Evolutionary conservation across 2,888 invertebrate species (phyloP), one percentile per base, ranked within the genome.

Genomic region (Schrankia costaestrigalis): DNA sequence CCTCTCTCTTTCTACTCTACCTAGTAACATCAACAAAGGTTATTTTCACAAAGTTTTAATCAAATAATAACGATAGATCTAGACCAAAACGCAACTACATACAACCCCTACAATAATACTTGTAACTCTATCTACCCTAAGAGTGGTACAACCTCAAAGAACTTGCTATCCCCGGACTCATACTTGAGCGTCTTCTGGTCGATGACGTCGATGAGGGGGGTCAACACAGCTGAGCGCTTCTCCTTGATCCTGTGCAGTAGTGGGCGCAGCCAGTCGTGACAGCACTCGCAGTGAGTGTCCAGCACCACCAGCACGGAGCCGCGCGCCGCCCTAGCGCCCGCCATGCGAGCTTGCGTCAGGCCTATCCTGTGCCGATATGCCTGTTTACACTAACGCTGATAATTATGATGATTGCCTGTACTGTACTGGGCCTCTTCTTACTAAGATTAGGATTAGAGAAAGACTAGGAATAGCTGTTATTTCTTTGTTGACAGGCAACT

Each of bases 191-290:
- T 92, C 44, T 91, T 88, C 45, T 93, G 46, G 68, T 94, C 93
- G 51, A 99, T 95, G 19, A 95, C 93, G 82, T 99, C 98, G 49
- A 99, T 98, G 38, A 97, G 93, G 1, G 99, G 99, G 38, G 96
- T 95, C 30, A 97, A 83, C 0, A 98, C 96, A 1, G 94, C 92
- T 0, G 89, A 91, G 2, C 90, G 87, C 23, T 94, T 92, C 39
- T 61, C 26, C 47, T 78, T 76, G 91, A 98, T 95, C 36, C 96
- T 89, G 26, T 94, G 91, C 37, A 98, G 86, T 13, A 99, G 78
- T 0, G 98, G 98, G 66, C 98, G 94, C 36, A 97, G 88, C 96
- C 96, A 97, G 47, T 92, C 91, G 8, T 71, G 66, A 26, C 90
- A 90, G 1, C 90, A 92, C 83, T 97, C 97, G 72, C 96, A 97